Evolutionary conservation across 2,113 vertebrate genomes (phyloP), one percentile per base, ranked within the genome.

Genomic region (Amphilophus citrinellus): DNA sequence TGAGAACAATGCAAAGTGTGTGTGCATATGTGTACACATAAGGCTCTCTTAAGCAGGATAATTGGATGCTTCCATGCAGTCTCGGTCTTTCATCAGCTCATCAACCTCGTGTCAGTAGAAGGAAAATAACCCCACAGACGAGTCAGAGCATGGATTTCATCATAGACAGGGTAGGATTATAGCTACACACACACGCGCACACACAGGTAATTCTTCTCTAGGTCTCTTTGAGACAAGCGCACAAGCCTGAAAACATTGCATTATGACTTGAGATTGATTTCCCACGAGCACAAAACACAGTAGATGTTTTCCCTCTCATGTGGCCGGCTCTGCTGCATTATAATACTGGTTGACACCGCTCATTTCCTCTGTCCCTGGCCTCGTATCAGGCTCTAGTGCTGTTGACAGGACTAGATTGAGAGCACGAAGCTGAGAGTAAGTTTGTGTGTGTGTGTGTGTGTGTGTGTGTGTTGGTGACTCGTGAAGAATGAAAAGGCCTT

Each of bases 231-330:
- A 84, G 60, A 85, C 47, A 73, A 3, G 4, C 82, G 61, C 24
- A 77, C 53, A 63, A 57, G 76, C 47, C 60, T 76, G 75, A 62
- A 86, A 89, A 75, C 75, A 76, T 60, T 5, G 39, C 75, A 83
- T 77, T 83, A 66, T 59, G 79, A 88, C 66, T 68, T 77, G 61
- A 83, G 62, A 89, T 86, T 88, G 82, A 90, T 92, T 94, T 94
- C 86, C 87, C 85, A 44, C 61, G 83, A 89, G 87, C 78, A 84
- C 47, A 79, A 60, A 87, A 79, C 56, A 87, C 79, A 90, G 76
- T 73, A 44, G 88, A 83, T 83, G 81, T 89, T 76, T 88, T 89
- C 35, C 77, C 85, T 82, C 87, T 89, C 81, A 65, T 88, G 82
- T 77, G 84, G 77, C 84, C 1, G 24, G 75, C 81, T 81, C 61